Evolutionary conservation across 2,797 vertebrate species (phyloP).

Genomic region (Xenops minutus): DNA sequence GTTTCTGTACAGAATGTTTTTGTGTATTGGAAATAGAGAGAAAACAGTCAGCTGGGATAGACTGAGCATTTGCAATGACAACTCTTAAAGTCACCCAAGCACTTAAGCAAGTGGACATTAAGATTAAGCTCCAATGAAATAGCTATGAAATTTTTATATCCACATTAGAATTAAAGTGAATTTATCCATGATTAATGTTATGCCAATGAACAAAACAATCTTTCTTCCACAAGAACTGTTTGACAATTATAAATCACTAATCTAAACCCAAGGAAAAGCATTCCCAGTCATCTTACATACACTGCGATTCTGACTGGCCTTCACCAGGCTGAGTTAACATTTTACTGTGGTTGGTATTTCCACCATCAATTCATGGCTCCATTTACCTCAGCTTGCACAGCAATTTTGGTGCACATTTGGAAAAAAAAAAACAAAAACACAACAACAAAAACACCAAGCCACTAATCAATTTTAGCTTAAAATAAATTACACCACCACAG

Average conservation of each 20-base stretch:
- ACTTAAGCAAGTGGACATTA: constrained; percentile 16
- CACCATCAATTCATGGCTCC: not conserved
- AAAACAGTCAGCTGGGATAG: not conserved
- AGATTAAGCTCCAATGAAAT: not conserved
- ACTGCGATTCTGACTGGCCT: not conserved
- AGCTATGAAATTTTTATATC: not conserved
- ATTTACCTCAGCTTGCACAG: constrained; percentile 40
- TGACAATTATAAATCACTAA: constrained; percentile 51
- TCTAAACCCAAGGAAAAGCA: constrained; percentile 25
- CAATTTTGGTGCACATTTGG: constrained; percentile 6
- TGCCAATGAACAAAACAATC: constrained; percentile 35
- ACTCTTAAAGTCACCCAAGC: constrained; percentile 27
- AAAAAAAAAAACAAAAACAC: not conserved
- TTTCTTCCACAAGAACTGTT: constrained; percentile 42
- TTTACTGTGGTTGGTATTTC: not conserved
- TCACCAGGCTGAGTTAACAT: not conserved
- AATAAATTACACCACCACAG: constrained; percentile 43
- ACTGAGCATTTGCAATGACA: not conserved
- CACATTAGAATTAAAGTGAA: constrained; percentile 35
- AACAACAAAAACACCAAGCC: not conserved
- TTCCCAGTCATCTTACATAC: not conserved
- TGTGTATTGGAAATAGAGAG: not conserved
- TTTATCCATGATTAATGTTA: constrained; percentile 55
- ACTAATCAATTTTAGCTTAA: constrained; percentile 63
- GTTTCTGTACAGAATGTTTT: not conserved